Evolutionary conservation across 2,797 vertebrate genomes (phyloP).

Genomic region (Sebastes vulpes): DNA sequence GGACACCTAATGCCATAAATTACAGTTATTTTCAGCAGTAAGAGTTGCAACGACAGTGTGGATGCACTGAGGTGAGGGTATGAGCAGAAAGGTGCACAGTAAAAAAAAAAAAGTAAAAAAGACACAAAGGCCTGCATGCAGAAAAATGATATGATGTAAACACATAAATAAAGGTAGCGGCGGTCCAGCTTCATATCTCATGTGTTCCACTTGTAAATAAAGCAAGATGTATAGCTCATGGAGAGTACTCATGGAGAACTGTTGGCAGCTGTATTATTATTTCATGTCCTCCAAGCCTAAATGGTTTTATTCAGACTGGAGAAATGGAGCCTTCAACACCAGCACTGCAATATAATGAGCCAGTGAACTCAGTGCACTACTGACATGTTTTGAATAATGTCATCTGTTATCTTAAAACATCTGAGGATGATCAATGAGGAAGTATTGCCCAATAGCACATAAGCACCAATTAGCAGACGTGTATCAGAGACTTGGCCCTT

Average conservation of each 20-base stretch:
- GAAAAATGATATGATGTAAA: neutral
- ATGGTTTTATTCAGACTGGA: neutral
- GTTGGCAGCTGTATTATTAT: constrained; percentile 28
- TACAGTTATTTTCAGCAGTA: constrained; percentile 30
- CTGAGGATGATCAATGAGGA: constrained; percentile 36
- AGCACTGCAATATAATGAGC: constrained; percentile 32
- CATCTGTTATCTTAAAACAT: constrained; percentile 11
- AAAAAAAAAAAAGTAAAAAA: neutral
- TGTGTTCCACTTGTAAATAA: constrained; percentile 30
- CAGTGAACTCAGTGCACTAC: neutral
- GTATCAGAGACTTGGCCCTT: constrained; percentile 19
- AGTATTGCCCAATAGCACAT: constrained; percentile 11
- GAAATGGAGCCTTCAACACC: constrained; percentile 3
- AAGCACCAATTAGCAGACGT: constrained; percentile 40
- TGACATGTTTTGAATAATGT: constrained; percentile 38
- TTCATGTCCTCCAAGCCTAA: constrained; percentile 5
- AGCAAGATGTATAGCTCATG: constrained; percentile 18
- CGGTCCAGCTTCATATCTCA: neutral
- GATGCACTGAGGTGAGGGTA: neutral
- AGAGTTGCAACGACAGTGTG: neutral
- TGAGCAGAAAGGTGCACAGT: neutral
- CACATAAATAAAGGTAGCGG: neutral
- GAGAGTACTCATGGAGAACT: constrained; percentile 3
- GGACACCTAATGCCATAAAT: constrained; percentile 56
- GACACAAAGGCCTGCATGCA: neutral